phyloP scores from a whole-genome alignment of 2,888 invertebrate genomes.

The Agapetus fuscipes region DNA sequence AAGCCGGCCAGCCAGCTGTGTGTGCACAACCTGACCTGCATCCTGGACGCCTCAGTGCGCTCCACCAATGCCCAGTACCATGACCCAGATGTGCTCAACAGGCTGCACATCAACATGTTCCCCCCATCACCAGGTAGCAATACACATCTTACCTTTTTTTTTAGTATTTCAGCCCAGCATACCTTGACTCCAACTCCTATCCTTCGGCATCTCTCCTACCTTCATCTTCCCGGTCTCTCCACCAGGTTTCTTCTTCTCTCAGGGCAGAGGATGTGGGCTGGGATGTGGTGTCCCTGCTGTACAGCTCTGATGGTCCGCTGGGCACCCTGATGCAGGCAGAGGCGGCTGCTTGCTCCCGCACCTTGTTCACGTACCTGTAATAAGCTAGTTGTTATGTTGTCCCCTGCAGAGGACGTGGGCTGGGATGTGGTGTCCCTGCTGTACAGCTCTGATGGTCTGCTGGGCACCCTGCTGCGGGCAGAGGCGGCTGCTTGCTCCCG shows the following conservation, averaged over 20 bases:
- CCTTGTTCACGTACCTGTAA: constrained; percentile 79
- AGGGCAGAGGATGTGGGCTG: constrained; percentile 76
- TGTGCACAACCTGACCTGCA: constrained; percentile 78
- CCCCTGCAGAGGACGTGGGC: constrained; percentile 67
- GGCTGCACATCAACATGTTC: constrained; percentile 73
- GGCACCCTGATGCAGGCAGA: constrained; percentile 71
- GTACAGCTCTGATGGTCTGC: constrained; percentile 81
- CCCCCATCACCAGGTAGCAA: constrained; percentile 26
- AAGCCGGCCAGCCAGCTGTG: constrained; percentile 80
- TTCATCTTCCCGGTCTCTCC: no score
- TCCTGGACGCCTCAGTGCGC: constrained; percentile 76
- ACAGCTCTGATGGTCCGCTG: constrained; percentile 81
- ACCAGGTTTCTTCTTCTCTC: no score
- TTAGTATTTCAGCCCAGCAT: neutral
- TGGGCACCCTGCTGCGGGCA: constrained; percentile 72
- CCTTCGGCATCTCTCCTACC: no score
- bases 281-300: constrained; percentile 84
- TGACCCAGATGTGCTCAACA: constrained; percentile 78
- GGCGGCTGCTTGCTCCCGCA: constrained; percentile 63
- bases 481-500: constrained; percentile 65
- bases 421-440: constrained; percentile 87
- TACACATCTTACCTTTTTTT: neutral
- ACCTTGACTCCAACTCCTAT: neutral
- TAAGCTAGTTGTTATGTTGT: no score
- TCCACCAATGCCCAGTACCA: constrained; percentile 93